Base-by-base conservation (phyloP, 2,888 invertebrate genomes). In the Cryptus armator region DNA sequence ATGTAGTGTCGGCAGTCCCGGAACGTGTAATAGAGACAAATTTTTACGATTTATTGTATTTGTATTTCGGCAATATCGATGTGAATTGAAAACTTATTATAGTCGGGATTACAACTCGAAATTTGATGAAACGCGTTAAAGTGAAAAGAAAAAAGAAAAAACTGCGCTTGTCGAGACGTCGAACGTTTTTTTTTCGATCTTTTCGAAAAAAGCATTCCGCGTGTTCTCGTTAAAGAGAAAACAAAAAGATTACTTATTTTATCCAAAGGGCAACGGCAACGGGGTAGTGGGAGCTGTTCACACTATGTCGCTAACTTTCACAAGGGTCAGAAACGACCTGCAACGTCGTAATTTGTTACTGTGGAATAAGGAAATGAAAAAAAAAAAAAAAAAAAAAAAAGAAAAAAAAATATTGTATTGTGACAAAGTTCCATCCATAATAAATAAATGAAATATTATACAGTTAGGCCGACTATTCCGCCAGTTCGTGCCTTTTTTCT, bases 401-500 rank as follows among this genome's bases (percentile, higher is more conserved):
- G 32, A 74, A 53, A 48, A 56, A 56, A 62, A 76, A 66, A 56
- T 91, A 92, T 92, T 93, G 92, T 93, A 93, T 93, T 93, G 93
- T 93, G 92, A 93, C 91, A 89, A 93, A 92, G 93, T 93, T 93
- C 93, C 93, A 93, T 93, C 93, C 93, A 93, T 93, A 93, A 92
- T 92, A 91, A 93, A 92, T 92, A 89, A 89, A 89, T 89, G 91
- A 92, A 91, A 91, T 92, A 89, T 89, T 92, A 93, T 93, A 93
- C 92, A 92, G 93, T 93, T 93, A 93, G 93, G 93, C 93, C 93
- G 93, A 93, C 93, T 93, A 93, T 93, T 93, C 92, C 93, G 93
- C 93, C 93, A 93, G 93, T 93, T 93, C 92, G 93, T 93, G 93
- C 93, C 93, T 93, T 93, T 93, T 93, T 93, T 93, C 92, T 90